phyloP scores from a whole-genome alignment of 2,113 vertebrate species.

The human region GRCh38 chr6:104213001-104213500 shows the following conservation, averaged over 20 bases:
- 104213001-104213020: neutral
- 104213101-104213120: neutral
- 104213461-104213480: constrained; percentile 48
- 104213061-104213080: neutral
- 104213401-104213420: neutral
- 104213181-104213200: constrained; percentile 2
- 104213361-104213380: neutral
- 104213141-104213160: neutral
- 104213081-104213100: neutral
- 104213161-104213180: neutral
- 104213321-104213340: neutral
- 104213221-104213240: neutral
- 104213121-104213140: neutral
- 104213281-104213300: constrained; percentile 11
- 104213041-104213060: neutral
- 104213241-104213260: constrained; percentile 20
- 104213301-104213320: neutral
- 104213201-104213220: neutral
- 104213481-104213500: constrained; percentile 37
- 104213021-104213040: neutral
- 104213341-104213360: neutral
- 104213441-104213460: neutral
- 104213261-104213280: neutral
- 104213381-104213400: neutral
- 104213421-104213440: neutral